These are phyloP conservation scores for Takifugu flavidus DNA, from an alignment of 2,113 vertebrate genomes.

Conservation along the genomic window DNA sequence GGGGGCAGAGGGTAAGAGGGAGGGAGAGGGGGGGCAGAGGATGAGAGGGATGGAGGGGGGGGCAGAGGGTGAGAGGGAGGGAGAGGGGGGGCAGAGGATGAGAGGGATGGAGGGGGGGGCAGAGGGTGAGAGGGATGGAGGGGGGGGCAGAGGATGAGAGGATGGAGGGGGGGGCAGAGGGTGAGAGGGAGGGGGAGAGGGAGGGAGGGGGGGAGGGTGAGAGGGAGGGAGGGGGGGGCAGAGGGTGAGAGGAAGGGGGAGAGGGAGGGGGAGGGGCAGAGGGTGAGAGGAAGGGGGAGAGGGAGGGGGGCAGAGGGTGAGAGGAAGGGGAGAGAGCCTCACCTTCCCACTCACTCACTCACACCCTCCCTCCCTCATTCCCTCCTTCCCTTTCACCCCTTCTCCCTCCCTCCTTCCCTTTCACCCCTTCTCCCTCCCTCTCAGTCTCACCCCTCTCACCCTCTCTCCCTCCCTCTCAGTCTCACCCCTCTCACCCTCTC, in stretches of 20 bases:
- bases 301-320: neutral
- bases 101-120: no score
- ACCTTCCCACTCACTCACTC: no score
- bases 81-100: no score
- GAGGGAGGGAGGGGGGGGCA: no score
- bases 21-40: neutral
- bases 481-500: neutral
- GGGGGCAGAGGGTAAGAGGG: neutral
- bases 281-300: no score
- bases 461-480: no score
- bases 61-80: neutral
- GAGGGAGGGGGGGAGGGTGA: no score
- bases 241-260: no score
- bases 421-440: constrained; percentile 7
- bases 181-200: no score
- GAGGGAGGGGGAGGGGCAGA: constrained; percentile 6
- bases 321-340: no score
- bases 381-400: neutral
- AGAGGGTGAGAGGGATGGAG: neutral
- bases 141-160: neutral
- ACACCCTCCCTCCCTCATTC: neutral
- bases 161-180: no score
- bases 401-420: constrained; percentile 13
- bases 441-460: neutral
- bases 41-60: constrained; percentile 4